These are phyloP conservation scores for Myotis daubentonii DNA, from an alignment of 2,797 vertebrate genomes.

Conservation along the genomic window DNA sequence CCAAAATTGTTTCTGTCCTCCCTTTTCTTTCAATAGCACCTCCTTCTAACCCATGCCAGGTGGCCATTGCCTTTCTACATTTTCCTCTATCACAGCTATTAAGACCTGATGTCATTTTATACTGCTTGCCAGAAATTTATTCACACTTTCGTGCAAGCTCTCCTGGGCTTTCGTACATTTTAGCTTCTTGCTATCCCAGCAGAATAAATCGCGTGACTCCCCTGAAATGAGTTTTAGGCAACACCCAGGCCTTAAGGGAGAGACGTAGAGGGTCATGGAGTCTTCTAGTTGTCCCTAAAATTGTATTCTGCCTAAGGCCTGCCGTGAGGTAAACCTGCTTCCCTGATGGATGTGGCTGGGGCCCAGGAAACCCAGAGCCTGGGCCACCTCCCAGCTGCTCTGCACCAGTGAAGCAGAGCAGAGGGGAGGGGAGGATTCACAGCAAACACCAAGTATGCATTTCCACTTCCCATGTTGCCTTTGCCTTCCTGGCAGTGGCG, in stretches of 20 bases:
- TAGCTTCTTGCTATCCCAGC: background rate
- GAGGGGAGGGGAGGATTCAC: background rate
- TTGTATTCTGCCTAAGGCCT: background rate
- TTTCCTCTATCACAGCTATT: background rate
- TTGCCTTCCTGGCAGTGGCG: background rate
- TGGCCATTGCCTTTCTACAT: background rate
- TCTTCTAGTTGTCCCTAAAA: background rate
- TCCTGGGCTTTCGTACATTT: background rate
- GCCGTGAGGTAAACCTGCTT: background rate
- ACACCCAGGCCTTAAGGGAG: background rate
- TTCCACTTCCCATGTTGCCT: background rate
- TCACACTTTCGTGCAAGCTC: background rate
- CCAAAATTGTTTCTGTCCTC: background rate
- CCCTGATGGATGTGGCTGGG: background rate
- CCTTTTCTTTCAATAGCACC: background rate
- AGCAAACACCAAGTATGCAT: background rate
- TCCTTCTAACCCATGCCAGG: background rate
- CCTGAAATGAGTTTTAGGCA: background rate
- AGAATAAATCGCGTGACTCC: background rate
- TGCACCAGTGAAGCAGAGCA: background rate
- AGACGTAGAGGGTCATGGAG: background rate
- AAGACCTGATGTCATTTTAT: background rate
- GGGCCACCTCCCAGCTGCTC: background rate
- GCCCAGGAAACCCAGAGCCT: background rate
- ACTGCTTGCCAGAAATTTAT: background rate